Evolutionary conservation across 2,888 invertebrate genomes (phyloP).

Genomic region (Amiota communis): DNA sequence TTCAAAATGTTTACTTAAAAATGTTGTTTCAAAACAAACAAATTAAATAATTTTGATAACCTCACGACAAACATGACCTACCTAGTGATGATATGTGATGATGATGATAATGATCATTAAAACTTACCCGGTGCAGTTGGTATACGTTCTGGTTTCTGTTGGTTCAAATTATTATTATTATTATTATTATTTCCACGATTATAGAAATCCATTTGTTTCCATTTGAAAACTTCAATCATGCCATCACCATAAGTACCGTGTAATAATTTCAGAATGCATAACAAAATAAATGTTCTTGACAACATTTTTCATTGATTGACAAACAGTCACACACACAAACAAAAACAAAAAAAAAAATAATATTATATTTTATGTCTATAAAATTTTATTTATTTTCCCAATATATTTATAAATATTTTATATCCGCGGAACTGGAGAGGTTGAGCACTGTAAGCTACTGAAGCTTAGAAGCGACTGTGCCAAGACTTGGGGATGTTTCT

Average conservation of each 20-base stretch:
- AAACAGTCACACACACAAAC: background rate
- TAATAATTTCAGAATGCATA: constrained; percentile 27
- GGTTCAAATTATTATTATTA: background rate
- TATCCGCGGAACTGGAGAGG: too few species aligned
- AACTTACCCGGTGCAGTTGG: background rate
- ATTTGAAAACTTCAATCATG: constrained; percentile 68
- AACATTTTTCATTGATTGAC: constrained; percentile 35
- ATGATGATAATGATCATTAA: background rate
- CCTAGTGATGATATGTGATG: too few species aligned
- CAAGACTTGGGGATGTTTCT: background rate
- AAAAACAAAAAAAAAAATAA: background rate
- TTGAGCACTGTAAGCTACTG: background rate
- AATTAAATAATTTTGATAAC: too few species aligned
- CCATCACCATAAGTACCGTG: constrained; percentile 48
- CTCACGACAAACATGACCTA: too few species aligned
- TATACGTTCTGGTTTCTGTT: background rate
- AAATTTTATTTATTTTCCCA: background rate
- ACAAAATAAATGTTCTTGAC: constrained; percentile 41
- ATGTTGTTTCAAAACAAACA: too few species aligned
- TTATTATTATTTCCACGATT: constrained; percentile 52
- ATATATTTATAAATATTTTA: background rate
- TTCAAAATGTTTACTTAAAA: too few species aligned
- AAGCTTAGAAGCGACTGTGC: background rate
- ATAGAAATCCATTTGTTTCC: constrained; percentile 71
- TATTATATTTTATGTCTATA: background rate